Percentiles rank a stretch among this genome's conserved stretches.
These are phyloP conservation scores for Phylloscopus trochiloides DNA, from an alignment of 2,113 vertebrate genomes.

Conservation along the genomic window DNA sequence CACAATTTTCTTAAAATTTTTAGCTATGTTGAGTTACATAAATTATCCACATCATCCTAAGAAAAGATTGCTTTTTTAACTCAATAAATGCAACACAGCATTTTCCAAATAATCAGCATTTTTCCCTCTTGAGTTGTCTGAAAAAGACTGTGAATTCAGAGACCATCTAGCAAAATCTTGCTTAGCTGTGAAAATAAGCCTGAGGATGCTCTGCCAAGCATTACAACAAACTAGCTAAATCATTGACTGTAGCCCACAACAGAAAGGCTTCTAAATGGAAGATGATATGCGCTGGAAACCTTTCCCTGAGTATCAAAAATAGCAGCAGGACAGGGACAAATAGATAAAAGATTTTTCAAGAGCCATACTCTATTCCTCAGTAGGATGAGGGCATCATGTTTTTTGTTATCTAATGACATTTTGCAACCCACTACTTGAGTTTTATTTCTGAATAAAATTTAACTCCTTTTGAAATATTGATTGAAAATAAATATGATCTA, in stretches of 20 bases:
- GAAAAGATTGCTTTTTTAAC: conserved; percentile 21
- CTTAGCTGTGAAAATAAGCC: conserved; percentile 77
- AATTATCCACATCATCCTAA: background rate
- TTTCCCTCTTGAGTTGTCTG: conserved; percentile 57
- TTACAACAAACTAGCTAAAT: conserved; percentile 63
- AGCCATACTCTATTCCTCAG: background rate
- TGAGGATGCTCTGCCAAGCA: conserved; percentile 67
- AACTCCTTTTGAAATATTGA: background rate
- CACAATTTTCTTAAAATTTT: background rate
- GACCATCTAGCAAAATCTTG: conserved; percentile 73
- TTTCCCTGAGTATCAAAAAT: conserved; percentile 49
- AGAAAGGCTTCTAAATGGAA: conserved; percentile 70
- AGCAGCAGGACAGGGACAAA: conserved; percentile 26
- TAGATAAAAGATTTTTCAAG: conserved; percentile 5
- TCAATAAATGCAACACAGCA: background rate
- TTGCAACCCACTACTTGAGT: background rate
- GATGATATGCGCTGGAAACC: conserved; percentile 48
- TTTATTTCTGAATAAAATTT: background rate
- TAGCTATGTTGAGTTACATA: background rate
- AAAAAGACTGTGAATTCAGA: conserved; percentile 71
- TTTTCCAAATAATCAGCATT: conserved; percentile 71
- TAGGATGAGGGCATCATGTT: background rate
- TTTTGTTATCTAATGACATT: background rate
- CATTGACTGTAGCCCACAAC: conserved; percentile 69
- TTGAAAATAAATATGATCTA: background rate